Conservation (phyloP, 2,797 vertebrate genomes). For the Knipowitschia caucasica region DNA sequence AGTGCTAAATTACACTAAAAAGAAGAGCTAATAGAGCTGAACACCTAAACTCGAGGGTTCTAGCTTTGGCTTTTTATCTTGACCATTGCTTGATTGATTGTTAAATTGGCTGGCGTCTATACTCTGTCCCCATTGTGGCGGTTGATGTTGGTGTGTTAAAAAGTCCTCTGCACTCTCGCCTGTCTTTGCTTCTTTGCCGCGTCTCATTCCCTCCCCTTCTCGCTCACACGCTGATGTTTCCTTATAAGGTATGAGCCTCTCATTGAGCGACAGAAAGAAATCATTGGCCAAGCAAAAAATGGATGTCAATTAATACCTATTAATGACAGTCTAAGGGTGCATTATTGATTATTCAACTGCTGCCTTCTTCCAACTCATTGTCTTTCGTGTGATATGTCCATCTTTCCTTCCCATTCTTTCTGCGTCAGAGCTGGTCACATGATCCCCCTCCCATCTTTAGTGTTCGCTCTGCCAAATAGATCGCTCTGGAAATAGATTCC, state of each 20-base stretch:
- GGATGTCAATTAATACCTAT: conserved; percentile 25
- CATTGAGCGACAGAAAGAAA: conserved; percentile 42
- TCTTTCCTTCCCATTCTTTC: conserved; percentile 61
- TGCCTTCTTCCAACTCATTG: conserved; percentile 37
- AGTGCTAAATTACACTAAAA: background rate
- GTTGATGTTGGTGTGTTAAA: conserved; percentile 30
- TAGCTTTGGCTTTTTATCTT: background rate
- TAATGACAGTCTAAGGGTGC: background rate
- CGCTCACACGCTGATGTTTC: conserved; percentile 55
- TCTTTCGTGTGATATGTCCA: conserved; percentile 40
- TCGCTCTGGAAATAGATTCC: conserved; percentile 19
- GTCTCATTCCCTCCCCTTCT: conserved; percentile 41
- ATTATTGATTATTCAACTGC: conserved; percentile 25
- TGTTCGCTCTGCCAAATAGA: conserved; percentile 39
- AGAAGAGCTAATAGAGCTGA: background rate
- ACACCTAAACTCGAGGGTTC: background rate
- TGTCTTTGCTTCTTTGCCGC: conserved; percentile 28
- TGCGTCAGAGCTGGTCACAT: conserved; percentile 64
- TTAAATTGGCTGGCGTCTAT: background rate
- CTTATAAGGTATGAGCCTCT: conserved; percentile 70
- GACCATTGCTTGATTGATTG: background rate
- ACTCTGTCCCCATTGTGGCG: conserved; percentile 8
- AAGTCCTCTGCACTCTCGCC: conserved; percentile 38
- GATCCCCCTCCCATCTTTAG: conserved; percentile 53
- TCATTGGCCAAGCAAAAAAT: conserved; percentile 39